Conservation (phyloP, 2,797 vertebrate species). For the Tragopan temminckii region DNA sequence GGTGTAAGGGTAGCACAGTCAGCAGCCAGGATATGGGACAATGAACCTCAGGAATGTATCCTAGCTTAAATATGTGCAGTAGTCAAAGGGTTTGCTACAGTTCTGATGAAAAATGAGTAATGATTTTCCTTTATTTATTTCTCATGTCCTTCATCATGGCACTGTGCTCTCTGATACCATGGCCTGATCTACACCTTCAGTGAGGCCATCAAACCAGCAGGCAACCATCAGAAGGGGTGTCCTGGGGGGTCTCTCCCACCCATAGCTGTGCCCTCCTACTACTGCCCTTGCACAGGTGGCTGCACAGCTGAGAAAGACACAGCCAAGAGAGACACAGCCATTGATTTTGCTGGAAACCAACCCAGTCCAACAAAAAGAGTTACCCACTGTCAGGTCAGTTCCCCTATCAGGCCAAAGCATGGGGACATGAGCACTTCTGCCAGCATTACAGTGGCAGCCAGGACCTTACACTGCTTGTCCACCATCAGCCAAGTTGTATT, state of each 20-base stretch:
- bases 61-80: background rate
- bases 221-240: background rate
- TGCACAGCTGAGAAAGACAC: background rate
- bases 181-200: background rate
- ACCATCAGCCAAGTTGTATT: background rate
- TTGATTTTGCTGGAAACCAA: background rate
- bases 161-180: background rate
- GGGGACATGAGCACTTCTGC: background rate
- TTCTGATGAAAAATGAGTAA: background rate
- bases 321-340: background rate
- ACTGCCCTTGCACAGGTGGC: rapidly evolving
- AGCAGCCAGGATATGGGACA: background rate
- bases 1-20: background rate
- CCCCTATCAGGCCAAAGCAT: background rate
- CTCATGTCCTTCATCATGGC: background rate
- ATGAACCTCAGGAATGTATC: background rate
- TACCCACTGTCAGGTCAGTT: background rate
- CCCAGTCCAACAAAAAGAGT: background rate
- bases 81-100: background rate
- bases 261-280: rapidly evolving
- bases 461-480: background rate
- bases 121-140: background rate
- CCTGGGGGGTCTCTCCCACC: background rate
- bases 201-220: background rate
- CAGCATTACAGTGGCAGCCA: rapidly evolving